Percentiles rank a stretch among this genome's conserved stretches.
These are phyloP conservation scores for Drosophila cognata DNA, from an alignment of 2,888 invertebrate species.

Conservation along the genomic window DNA sequence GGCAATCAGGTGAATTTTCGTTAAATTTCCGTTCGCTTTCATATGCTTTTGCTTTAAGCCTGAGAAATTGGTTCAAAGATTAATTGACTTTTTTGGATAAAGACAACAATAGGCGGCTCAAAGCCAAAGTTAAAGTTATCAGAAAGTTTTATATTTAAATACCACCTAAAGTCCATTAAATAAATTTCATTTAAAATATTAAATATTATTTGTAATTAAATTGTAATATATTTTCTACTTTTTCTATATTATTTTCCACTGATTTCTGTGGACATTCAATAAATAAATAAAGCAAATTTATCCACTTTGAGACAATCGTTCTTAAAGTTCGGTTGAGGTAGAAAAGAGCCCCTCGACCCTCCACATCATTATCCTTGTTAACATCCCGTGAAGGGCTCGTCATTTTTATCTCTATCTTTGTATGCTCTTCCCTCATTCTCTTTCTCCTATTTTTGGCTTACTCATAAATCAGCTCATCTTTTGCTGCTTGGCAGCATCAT, in stretches of 20 bases:
- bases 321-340: background rate
- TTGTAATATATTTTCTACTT: background rate
- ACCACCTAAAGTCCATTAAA: too few species aligned
- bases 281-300: background rate
- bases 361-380: background rate
- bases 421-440: background rate
- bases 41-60: conserved; percentile 25
- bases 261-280: background rate
- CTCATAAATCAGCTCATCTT: conserved; percentile 53
- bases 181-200: too few species aligned
- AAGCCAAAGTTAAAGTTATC: background rate
- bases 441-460: conserved; percentile 3
- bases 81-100: conserved; percentile 15
- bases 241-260: background rate
- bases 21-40: conserved; percentile 28
- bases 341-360: background rate
- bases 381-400: conserved; percentile 3
- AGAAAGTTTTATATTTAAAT: background rate
- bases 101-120: background rate
- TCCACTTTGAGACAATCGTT: background rate
- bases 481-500: conserved; percentile 35
- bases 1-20: conserved; percentile 20
- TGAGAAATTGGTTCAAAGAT: conserved; percentile 45
- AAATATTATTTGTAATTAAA: too few species aligned
- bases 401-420: conserved; percentile 19